These are phyloP conservation scores for Trypoxylus dichotomus DNA, from an alignment of 1,140 invertebrate species.

Conservation along the genomic window DNA sequence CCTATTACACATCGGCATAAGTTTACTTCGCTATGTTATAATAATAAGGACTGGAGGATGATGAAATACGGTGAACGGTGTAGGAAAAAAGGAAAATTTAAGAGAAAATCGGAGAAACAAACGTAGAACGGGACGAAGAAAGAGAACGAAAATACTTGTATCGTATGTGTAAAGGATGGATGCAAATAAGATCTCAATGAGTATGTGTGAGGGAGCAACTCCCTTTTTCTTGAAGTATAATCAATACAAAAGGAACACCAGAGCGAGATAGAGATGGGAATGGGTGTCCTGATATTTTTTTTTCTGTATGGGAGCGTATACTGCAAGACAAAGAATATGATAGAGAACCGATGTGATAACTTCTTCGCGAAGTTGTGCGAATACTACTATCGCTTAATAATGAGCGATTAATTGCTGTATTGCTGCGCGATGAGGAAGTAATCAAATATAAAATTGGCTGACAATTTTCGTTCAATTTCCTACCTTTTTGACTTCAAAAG, in stretches of 20 bases:
- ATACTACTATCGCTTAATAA: neutral
- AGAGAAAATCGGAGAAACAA: neutral
- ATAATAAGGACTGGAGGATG: neutral
- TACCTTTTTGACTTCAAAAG: neutral
- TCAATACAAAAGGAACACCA: constrained; percentile 20
- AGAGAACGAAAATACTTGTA: neutral
- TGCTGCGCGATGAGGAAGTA: neutral
- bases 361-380: neutral
- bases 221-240: constrained; percentile 24
- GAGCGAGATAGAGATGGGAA: neutral
- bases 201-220: constrained; percentile 4
- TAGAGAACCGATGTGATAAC: neutral
- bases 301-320: neutral
- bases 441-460: neutral
- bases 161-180: neutral
- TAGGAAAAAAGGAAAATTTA: neutral
- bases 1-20: constrained; percentile 17
- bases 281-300: neutral
- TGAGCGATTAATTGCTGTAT: neutral
- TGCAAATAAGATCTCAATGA: neutral
- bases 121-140: neutral
- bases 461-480: neutral
- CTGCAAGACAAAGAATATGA: neutral
- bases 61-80: neutral
- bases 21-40: constrained; percentile 6